These are phyloP conservation scores for Carposina sasakii DNA, from an alignment of 1,140 invertebrate genomes.

Conservation along the genomic window DNA sequence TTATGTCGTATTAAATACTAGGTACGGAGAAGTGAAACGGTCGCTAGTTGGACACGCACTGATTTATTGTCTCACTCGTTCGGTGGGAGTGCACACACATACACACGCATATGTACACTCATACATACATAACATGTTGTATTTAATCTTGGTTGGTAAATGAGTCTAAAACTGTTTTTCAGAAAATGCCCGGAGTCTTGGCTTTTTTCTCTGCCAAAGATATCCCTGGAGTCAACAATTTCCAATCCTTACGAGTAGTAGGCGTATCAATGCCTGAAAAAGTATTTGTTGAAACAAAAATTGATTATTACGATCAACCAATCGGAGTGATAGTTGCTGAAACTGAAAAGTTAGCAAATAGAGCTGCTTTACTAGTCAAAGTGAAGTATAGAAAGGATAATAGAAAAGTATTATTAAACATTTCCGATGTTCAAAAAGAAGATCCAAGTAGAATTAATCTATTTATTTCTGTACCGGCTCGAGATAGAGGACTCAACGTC, in stretches of 20 bases:
- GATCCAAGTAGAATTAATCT: slow-evolving; percentile 36
- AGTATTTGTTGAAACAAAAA: slow-evolving; percentile 65
- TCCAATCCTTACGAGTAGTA: slow-evolving; percentile 59
- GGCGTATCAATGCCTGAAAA: slow-evolving; percentile 74
- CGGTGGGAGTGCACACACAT: too few species aligned
- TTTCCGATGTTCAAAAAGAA: slow-evolving; percentile 75
- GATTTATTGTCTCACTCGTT: too few species aligned
- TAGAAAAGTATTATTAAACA: slow-evolving; percentile 67
- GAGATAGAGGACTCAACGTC: slow-evolving; percentile 41
- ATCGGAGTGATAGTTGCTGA: slow-evolving; percentile 83
- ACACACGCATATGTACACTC: too few species aligned
- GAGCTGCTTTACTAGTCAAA: slow-evolving; percentile 79
- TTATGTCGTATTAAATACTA: too few species aligned
- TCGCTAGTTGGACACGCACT: too few species aligned
- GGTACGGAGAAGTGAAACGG: too few species aligned
- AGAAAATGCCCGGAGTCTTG: slow-evolving; percentile 79
- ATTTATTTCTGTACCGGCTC: slow-evolving; percentile 26
- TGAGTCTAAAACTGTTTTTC: too few species aligned
- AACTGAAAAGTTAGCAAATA: slow-evolving; percentile 75
- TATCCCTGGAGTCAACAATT: slow-evolving; percentile 80
- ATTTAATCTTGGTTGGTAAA: too few species aligned
- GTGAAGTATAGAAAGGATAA: slow-evolving; percentile 73
- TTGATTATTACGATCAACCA: slow-evolving; percentile 81
- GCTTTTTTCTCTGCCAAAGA: slow-evolving; percentile 83
- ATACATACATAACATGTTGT: too few species aligned